Evolutionary conservation across 2,888 invertebrate species (phyloP).

Genomic region (Drosophila paramelanica): DNA sequence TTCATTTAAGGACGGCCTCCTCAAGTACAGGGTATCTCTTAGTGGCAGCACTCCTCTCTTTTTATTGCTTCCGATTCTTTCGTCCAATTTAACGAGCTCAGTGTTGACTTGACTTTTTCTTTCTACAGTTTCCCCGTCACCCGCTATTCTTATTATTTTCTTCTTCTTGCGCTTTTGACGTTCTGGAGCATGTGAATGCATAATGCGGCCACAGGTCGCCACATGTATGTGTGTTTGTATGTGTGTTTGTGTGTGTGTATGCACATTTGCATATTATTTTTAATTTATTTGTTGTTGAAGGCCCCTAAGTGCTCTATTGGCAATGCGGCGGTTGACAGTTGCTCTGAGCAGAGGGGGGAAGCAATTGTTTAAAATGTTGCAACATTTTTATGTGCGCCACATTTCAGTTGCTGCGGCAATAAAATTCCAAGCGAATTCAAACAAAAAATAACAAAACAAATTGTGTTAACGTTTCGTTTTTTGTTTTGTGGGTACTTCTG

Average conservation of each 20-base stretch:
- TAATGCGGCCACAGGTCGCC: slow-evolving; percentile 53
- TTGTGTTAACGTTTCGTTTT: slow-evolving; percentile 24
- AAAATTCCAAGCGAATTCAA: slow-evolving; percentile 59
- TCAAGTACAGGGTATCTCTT: background rate
- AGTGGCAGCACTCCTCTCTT: background rate
- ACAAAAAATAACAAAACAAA: slow-evolving; percentile 49
- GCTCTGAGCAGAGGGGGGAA: background rate
- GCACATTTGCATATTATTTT: slow-evolving; percentile 46
- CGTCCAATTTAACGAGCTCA: slow-evolving; percentile 42
- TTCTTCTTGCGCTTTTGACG: slow-evolving; percentile 20
- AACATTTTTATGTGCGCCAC: slow-evolving; percentile 13
- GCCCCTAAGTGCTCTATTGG: slow-evolving; percentile 31
- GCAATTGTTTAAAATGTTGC: slow-evolving; percentile 39
- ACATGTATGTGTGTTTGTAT: slow-evolving; percentile 4
- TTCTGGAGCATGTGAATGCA: slow-evolving; percentile 66
- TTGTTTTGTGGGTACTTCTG: slow-evolving; percentile 41
- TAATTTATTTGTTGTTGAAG: slow-evolving; percentile 54
- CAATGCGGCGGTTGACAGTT: slow-evolving; percentile 23
- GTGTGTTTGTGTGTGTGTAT: background rate
- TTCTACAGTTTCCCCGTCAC: background rate
- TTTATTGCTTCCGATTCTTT: slow-evolving; percentile 24
- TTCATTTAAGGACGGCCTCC: too few species aligned
- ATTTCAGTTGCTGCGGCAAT: slow-evolving; percentile 39
- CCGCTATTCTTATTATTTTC: background rate
- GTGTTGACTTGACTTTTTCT: slow-evolving; percentile 21